Conservation (phyloP, 2,797 vertebrate genomes). For the Halcyon chelicuti region DNA sequence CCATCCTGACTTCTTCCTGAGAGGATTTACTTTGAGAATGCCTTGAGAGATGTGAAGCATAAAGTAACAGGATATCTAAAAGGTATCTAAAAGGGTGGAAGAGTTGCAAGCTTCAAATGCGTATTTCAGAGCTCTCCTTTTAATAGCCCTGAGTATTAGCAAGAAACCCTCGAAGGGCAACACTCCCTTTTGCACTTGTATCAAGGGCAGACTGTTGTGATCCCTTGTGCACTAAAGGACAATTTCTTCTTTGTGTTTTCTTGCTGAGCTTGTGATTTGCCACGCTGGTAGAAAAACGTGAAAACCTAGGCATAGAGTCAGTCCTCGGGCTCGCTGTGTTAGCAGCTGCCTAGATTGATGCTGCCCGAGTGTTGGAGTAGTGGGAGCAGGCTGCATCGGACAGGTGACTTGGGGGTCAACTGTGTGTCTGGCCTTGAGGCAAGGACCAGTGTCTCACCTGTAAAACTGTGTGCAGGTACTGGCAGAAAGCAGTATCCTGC, state of each 20-base stretch:
- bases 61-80: not conserved
- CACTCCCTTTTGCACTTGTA: not conserved
- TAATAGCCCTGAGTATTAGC: not conserved
- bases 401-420: not conserved
- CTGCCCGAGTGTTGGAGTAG: not conserved
- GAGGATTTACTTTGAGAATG: conserved; percentile 12
- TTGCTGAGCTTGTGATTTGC: not conserved
- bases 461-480: not conserved
- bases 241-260: not conserved
- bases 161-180: not conserved
- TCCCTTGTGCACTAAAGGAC: not conserved
- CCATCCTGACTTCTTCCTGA: not conserved
- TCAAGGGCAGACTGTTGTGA: not conserved
- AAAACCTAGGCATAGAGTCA: not conserved
- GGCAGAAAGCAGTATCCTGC: not conserved
- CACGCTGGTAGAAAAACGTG: not conserved
- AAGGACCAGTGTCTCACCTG: not conserved
- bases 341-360: not conserved
- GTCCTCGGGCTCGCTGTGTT: fast-evolving
- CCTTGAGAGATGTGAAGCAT: not conserved
- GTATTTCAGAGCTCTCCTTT: not conserved
- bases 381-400: not conserved
- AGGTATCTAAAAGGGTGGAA: not conserved
- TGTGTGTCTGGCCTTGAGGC: not conserved
- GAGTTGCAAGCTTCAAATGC: not conserved